Conservation (phyloP, 2,888 invertebrate genomes). For the Crioceris asparagi region DNA sequence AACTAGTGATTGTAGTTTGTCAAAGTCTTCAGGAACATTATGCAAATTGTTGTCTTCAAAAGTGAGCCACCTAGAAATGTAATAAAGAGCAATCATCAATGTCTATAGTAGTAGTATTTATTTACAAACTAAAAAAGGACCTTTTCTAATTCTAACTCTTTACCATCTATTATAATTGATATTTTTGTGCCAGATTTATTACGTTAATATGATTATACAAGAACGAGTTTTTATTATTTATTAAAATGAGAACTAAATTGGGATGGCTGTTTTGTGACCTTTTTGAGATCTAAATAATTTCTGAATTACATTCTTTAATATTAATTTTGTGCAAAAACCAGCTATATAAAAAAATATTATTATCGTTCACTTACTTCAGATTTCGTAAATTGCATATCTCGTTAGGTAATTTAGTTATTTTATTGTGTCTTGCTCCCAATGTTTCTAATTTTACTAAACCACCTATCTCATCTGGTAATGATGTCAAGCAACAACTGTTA, state of each 20-base stretch:
- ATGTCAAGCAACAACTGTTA: slow-evolving; percentile 46
- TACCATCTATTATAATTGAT: too few relatives aligned
- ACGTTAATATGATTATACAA: too few relatives aligned
- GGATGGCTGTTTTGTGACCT: too few relatives aligned
- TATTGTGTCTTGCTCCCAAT: slow-evolving; percentile 56
- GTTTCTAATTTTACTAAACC: slow-evolving; percentile 50
- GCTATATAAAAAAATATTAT: too few relatives aligned
- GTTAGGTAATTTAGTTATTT: slow-evolving; percentile 45
- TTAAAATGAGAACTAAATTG: too few relatives aligned
- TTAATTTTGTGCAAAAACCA: slow-evolving; percentile 3
- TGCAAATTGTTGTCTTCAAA: slow-evolving; percentile 50
- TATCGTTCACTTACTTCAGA: slow-evolving; percentile 38
- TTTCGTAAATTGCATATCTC: slow-evolving; percentile 46
- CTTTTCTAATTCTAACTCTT: too few relatives aligned
- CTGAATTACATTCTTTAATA: slow-evolving; percentile 2
- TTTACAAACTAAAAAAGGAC: too few relatives aligned
- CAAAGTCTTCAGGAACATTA: slow-evolving; percentile 43
- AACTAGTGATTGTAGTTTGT: slow-evolving; percentile 43
- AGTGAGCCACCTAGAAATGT: slow-evolving; percentile 50
- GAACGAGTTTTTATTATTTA: too few relatives aligned
- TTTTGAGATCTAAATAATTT: too few relatives aligned
- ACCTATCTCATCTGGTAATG: slow-evolving; percentile 51
- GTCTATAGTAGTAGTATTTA: too few relatives aligned
- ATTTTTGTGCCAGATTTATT: too few relatives aligned
- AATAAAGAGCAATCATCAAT: too few relatives aligned